These are phyloP conservation scores for Cygnus atratus DNA, from an alignment of 2,113 vertebrate genomes.

Conservation along the genomic window DNA sequence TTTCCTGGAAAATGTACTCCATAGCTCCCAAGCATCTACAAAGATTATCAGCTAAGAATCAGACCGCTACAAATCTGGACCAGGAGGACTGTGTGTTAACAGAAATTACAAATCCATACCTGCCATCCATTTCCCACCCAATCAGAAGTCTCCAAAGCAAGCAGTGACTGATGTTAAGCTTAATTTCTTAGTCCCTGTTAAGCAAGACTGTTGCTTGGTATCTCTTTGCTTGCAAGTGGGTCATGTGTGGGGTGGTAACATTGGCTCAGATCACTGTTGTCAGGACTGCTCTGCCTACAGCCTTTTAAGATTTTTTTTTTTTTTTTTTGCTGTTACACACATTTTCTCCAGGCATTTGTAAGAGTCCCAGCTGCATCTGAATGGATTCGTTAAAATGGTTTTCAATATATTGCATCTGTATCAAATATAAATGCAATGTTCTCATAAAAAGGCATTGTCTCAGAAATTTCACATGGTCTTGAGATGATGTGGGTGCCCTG, in stretches of 20 bases:
- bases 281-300: slow-evolving; percentile 26
- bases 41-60: background rate
- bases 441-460: background rate
- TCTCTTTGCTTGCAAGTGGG: background rate
- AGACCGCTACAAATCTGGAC: background rate
- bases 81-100: background rate
- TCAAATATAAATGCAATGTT: background rate
- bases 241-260: background rate
- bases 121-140: background rate
- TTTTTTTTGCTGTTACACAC: background rate
- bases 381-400: background rate
- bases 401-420: background rate
- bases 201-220: background rate
- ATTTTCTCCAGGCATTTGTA: background rate
- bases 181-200: background rate
- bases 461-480: background rate
- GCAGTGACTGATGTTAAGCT: background rate
- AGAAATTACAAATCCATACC: background rate
- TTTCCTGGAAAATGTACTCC: background rate
- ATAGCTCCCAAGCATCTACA: background rate
- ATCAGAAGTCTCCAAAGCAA: background rate
- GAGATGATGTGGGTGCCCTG: background rate
- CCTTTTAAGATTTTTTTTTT: background rate
- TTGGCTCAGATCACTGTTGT: background rate
- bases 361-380: slow-evolving; percentile 12